Evolutionary conservation across 2,888 invertebrate genomes (phyloP).

Genomic region (Leptinotarsa peninsularis): DNA sequence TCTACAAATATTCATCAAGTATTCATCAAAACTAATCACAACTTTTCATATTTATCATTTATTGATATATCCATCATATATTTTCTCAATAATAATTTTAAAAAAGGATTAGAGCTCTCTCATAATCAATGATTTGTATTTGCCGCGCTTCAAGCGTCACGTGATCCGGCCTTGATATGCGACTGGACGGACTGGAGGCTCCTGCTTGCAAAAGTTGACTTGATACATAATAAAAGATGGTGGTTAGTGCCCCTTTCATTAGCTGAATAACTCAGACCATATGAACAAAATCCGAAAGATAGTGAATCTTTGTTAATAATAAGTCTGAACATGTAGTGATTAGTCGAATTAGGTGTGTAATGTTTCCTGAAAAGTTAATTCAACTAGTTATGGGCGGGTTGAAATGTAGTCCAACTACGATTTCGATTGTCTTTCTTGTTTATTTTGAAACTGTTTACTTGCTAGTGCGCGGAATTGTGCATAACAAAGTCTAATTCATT

Average conservation of each 20-base stretch:
- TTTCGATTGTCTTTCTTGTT: constrained; percentile 53
- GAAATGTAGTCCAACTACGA: constrained; percentile 48
- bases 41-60: too few relatives aligned
- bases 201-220: constrained; percentile 45
- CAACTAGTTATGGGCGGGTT: constrained; percentile 57
- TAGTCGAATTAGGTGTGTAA: constrained; percentile 46
- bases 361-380: constrained; percentile 41
- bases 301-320: constrained; percentile 47
- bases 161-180: constrained; percentile 56
- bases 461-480: constrained; percentile 56
- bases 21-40: too few relatives aligned
- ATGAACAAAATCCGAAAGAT: constrained; percentile 51
- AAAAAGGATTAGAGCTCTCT: too few relatives aligned
- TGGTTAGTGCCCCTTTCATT: constrained; percentile 56
- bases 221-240: constrained; percentile 61
- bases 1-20: too few relatives aligned
- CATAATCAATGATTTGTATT: constrained; percentile 51
- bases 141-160: constrained; percentile 54
- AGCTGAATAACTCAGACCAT: constrained; percentile 47
- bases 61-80: too few relatives aligned
- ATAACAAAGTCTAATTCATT: constrained; percentile 54
- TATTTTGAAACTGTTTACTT: constrained; percentile 55
- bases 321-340: constrained; percentile 46
- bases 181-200: constrained; percentile 50
- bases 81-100: too few relatives aligned